Base-by-base conservation (phyloP, 2,888 invertebrate genomes). In the Eupelmus urozonus region DNA sequence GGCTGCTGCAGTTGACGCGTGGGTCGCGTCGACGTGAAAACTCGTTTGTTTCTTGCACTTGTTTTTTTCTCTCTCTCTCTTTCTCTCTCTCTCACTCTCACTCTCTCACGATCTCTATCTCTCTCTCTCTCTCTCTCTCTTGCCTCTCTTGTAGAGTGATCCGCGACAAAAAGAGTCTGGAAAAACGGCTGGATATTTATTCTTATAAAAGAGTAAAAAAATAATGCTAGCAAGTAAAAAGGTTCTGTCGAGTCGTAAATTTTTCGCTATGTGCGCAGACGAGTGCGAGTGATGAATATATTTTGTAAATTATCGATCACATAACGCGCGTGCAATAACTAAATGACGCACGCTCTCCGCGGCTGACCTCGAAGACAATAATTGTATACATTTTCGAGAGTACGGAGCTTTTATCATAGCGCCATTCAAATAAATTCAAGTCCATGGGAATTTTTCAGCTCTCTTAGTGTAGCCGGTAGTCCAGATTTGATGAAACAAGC, bases 401-500 rank as follows among this genome's bases (percentile, higher is more conserved):
- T 20, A 16, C 49, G 13, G 29, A 42, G 34, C 34, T 5, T 34
- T 34, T 34, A n/a, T 34, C 34, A 34, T 5, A 34, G 9, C 34
- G 34, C 9, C 34, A 34, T 34, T 34, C 34, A 34, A n/a, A n/a
- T n/a, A n/a, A n/a, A n/a, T n/a, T n/a, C n/a, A n/a, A n/a, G n/a
- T n/a, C n/a, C n/a, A n/a, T n/a, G n/a, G n/a, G n/a, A n/a, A n/a
- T n/a, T n/a, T n/a, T n/a, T n/a, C n/a, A n/a, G n/a, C n/a, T n/a
- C n/a, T n/a, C n/a, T n/a, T n/a, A n/a, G n/a, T n/a, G n/a, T n/a
- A n/a, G 60, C 11, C 85, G 85, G 86, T 87, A 87, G 87, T 86
- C 86, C 87, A 88, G 87, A 88, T 88, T 88, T 86, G 85, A 85
- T 85, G 85, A 87, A 87, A 88, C 85, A 85, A 87, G 87, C 85